Evolutionary conservation across 2,888 invertebrate species (phyloP).

Genomic region (Mesopsocus fuscifrons): DNA sequence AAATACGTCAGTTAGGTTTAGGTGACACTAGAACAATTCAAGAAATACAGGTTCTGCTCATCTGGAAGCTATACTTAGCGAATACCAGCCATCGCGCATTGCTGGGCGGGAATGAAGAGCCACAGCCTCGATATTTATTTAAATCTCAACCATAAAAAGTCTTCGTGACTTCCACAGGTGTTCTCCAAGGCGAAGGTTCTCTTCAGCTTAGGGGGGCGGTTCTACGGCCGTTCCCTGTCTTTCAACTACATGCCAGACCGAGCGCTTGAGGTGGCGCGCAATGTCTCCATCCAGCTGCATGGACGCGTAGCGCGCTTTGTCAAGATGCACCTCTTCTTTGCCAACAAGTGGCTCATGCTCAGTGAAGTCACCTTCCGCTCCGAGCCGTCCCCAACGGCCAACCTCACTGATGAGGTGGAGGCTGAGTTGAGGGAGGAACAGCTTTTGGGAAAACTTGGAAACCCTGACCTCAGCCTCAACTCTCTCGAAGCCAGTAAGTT

Average conservation of each 20-base stretch:
- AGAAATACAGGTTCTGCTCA: too few relatives aligned
- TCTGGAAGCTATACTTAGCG: too few relatives aligned
- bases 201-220: slow-evolving; percentile 39
- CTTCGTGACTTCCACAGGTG: too few relatives aligned
- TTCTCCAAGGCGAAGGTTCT: slow-evolving; percentile 43
- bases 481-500: slow-evolving; percentile 37
- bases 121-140: too few relatives aligned
- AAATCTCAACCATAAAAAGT: too few relatives aligned
- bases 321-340: slow-evolving; percentile 42
- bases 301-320: slow-evolving; percentile 37
- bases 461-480: slow-evolving; percentile 29
- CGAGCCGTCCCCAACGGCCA: slow-evolving; percentile 26
- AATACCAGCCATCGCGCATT: too few relatives aligned
- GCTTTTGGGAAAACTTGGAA: slow-evolving; percentile 30
- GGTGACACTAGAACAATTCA: too few relatives aligned
- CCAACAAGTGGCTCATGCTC: slow-evolving; percentile 48
- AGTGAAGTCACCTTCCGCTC: slow-evolving; percentile 45
- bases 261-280: slow-evolving; percentile 41
- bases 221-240: slow-evolving; percentile 33
- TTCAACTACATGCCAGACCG: slow-evolving; percentile 39
- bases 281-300: slow-evolving; percentile 44
- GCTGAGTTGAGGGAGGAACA: slow-evolving; percentile 30
- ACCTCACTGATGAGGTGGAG: slow-evolving; percentile 31
- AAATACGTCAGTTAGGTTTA: too few relatives aligned
- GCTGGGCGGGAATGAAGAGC: too few relatives aligned